Evolutionary conservation across 2,113 vertebrate genomes (phyloP), one percentile per base, ranked within the genome.

Genomic region (Nematolebias whitei): DNA sequence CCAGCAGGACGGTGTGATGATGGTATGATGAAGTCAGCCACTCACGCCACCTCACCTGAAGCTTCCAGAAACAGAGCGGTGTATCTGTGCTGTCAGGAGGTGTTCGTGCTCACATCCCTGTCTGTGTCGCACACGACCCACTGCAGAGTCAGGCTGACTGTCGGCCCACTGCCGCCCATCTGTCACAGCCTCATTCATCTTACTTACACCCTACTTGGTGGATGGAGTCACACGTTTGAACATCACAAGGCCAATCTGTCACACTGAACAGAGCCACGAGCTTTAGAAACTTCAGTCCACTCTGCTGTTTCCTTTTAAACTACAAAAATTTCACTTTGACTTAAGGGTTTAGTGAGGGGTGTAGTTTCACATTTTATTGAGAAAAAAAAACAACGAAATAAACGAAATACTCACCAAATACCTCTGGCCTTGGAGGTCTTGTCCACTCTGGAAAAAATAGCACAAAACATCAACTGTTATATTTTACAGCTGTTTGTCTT

Each of bases 371-470:
- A 35, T 35, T 35, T 8, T 35, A 50, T 50, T 32, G 24, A n/a
- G n/a, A n/a, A n/a, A n/a, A n/a, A n/a, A n/a, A n/a, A n/a, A n/a
- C 16, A 53, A 4, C 15, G 10, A 60, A 35, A 60, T 2, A 40
- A 18, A 40, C 11, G 10, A 71, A 45, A 20, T 53, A 90, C 91
- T 90, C 79, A 92, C 91, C 89, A 91, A 53, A 76, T n/a, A 57
- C 85, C 86, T 64, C 90, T 87, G 73, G 88, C 80, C 67, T 82
- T 92, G 74, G 88, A 76, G 71, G 88, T 87, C 83, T 90, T 91
- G 82, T 92, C 91, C 71, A 91, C 89, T 67, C 91, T 92, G 74
- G n/a, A n/a, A 13, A 85, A 85, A 60, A 56, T 43, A 82, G 14
- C 55, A 74, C 8, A 82, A 15, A 52, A 55, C 5, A 50, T 14